These are phyloP conservation scores for Poeciliopsis infans DNA, from an alignment of 2,797 vertebrate species.

Conservation along the genomic window DNA sequence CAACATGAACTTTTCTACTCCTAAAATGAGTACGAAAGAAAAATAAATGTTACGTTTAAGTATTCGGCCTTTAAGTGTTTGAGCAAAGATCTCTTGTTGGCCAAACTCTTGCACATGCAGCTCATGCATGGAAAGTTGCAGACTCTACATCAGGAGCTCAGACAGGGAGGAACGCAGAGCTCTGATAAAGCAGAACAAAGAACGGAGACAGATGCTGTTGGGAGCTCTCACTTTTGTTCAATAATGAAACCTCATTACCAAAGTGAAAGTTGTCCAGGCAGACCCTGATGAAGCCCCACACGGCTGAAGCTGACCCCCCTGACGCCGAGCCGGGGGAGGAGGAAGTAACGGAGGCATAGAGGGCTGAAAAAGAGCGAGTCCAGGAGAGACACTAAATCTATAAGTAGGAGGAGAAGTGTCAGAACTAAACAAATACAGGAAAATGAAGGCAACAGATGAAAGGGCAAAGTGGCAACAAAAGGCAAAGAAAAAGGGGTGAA, in stretches of 20 bases:
- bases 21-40: not conserved
- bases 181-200: slow-evolving; percentile 35
- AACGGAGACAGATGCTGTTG: slow-evolving; percentile 36
- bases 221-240: slow-evolving; percentile 71
- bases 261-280: slow-evolving; percentile 70
- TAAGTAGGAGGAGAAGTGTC: slow-evolving; percentile 67
- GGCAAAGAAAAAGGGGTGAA: slow-evolving; percentile 33
- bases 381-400: slow-evolving; percentile 63
- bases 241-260: slow-evolving; percentile 78
- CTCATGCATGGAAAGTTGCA: slow-evolving; percentile 48
- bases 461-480: slow-evolving; percentile 39
- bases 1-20: not conserved
- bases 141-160: slow-evolving; percentile 31
- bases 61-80: not conserved
- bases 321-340: slow-evolving; percentile 37
- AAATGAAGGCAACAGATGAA: slow-evolving; percentile 42
- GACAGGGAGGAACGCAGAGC: slow-evolving; percentile 31
- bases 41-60: not conserved
- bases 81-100: slow-evolving; percentile 40
- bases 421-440: slow-evolving; percentile 52
- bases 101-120: slow-evolving; percentile 43
- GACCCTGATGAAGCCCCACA: slow-evolving; percentile 77
- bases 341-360: slow-evolving; percentile 20
- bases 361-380: slow-evolving; percentile 42
- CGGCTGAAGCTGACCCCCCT: slow-evolving; percentile 51